Base-by-base conservation (phyloP, 2,888 invertebrate genomes). In the Nomada fabriciana region DNA sequence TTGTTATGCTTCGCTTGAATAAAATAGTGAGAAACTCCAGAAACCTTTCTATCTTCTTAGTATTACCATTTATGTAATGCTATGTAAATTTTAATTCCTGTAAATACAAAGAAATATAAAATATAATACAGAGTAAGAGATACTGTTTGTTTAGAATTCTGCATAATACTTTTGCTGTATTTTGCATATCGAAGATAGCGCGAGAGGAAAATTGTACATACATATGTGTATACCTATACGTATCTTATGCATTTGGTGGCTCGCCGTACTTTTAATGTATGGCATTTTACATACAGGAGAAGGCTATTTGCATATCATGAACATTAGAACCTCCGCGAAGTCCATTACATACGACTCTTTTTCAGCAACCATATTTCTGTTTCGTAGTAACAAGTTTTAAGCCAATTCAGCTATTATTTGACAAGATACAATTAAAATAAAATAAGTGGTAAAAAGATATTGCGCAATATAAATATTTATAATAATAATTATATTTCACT, bases 201-300 rank as follows among this genome's bases (percentile, higher is more conserved):
- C 60, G 36, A 43, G 60, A 53, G 74, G 67, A 60, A 47, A 68
- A 75, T 60, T 68, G 59, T 47, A 3, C 15, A 47, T 47, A 15
- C 47, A 15, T 47, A 47, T 47, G 42, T 13, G 67, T 67, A 60
- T 43, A 75, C 67, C 25, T 43, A 43, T 52, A 75, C 67, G 25
- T 43, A 29, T 52, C 59, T 60, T 43, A 75, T 68, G 67, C 74
- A 75, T 75, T 75, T 53, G 42, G 68, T 43, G 67, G 52, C 59
- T 68, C 74, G 60, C 60, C 74, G 74, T 60, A 52, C 68, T 68
- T 59, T 68, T 68, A 75, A 75, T 68, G 60, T 53, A 60, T 25
- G 59, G 52, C 60, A 61, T 60, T 75, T 68, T 75, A 75, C 74
- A 68, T 61, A 60, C 64, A 29, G 50, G 67, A 75, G 52, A 52